Evolutionary conservation across 2,888 invertebrate genomes (phyloP).

Genomic region (Cephonodes hylas): DNA sequence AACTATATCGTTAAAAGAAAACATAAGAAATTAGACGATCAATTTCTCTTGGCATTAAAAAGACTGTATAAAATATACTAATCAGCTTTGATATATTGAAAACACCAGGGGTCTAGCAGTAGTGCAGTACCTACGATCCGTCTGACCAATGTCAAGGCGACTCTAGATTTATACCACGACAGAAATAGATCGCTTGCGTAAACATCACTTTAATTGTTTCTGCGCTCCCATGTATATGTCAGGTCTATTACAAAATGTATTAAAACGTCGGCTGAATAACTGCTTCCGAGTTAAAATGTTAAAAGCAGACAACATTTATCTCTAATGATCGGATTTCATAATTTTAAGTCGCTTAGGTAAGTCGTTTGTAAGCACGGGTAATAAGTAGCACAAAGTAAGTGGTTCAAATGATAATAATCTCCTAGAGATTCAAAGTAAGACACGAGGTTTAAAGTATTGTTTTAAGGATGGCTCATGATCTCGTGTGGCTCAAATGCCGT

Average conservation of each 20-base stretch:
- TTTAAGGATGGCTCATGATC: no score
- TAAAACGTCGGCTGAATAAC: constrained; percentile 2
- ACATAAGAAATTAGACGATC: background rate
- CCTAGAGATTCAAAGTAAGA: no score
- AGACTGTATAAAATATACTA: background rate
- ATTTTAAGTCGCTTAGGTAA: background rate
- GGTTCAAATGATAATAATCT: no score
- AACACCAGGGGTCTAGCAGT: background rate
- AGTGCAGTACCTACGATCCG: background rate
- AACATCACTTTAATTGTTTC: constrained; percentile 44
- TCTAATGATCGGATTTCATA: background rate
- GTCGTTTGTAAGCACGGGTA: background rate
- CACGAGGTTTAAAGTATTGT: no score
- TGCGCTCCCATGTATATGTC: constrained; percentile 15
- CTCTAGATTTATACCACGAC: constrained; percentile 45
- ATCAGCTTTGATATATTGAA: background rate
- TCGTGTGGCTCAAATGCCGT: no score
- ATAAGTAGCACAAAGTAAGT: no score
- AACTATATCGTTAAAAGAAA: background rate
- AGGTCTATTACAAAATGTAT: constrained; percentile 5
- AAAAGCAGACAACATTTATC: background rate
- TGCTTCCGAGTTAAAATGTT: background rate
- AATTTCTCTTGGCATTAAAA: background rate
- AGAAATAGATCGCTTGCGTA: constrained; percentile 53
- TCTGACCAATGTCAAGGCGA: constrained; percentile 60